Conservation (phyloP, 2,113 vertebrate species). For the Orientallactaga bullata region DNA sequence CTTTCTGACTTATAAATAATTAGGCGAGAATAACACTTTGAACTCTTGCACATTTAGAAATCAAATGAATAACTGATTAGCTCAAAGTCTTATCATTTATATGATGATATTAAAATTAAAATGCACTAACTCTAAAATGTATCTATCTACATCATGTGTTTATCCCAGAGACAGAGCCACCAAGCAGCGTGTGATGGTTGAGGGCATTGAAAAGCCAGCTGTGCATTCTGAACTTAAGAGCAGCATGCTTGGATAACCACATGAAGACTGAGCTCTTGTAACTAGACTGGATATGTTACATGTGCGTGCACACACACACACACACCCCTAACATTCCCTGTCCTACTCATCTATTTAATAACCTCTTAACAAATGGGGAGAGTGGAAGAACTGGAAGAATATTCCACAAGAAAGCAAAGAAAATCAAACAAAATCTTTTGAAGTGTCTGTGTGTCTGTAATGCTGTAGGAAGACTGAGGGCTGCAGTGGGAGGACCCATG, state of each 20-base stretch:
- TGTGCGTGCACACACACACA: neutral
- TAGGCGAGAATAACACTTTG: conserved; percentile 43
- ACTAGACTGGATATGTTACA: neutral
- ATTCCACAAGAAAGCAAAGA: conserved; percentile 13
- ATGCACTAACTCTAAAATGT: conserved; percentile 16
- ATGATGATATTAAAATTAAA: conserved; percentile 37
- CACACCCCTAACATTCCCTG: neutral
- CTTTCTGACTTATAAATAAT: conserved; percentile 59
- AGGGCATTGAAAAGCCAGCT: neutral
- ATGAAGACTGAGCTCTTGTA: neutral
- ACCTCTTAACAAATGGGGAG: neutral
- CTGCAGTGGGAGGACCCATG: neutral
- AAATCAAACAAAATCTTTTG: neutral
- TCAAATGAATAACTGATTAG: conserved; percentile 32
- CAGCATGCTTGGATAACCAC: neutral
- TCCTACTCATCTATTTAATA: neutral
- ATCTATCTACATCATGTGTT: neutral
- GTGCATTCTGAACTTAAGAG: neutral
- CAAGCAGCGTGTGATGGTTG: neutral
- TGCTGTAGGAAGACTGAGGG: neutral
- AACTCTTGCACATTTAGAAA: conserved; percentile 46
- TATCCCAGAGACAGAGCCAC: neutral
- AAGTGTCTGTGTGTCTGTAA: neutral
- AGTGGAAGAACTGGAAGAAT: neutral
- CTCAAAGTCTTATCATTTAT: conserved; percentile 36